Conservation (phyloP, 2,888 invertebrate genomes). For the Plagodis dolabraria region DNA sequence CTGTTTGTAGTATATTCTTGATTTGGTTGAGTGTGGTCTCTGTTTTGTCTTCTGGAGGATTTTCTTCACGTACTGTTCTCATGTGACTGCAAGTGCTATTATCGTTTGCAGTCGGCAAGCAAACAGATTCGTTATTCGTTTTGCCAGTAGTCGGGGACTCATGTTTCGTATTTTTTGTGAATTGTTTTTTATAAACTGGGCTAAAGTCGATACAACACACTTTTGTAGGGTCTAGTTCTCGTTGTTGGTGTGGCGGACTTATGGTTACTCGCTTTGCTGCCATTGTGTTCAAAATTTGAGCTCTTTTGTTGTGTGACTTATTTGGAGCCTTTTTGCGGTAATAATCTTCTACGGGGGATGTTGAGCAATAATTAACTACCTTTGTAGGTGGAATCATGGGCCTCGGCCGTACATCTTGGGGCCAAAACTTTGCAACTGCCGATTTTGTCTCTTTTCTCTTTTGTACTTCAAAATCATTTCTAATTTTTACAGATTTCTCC, state of each 20-base stretch:
- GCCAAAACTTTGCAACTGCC: constrained; percentile 42
- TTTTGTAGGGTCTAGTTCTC: constrained; percentile 42
- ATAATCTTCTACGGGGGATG: constrained; percentile 20
- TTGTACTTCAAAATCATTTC: constrained; percentile 39
- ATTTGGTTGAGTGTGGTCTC: constrained; percentile 69
- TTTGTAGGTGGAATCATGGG: constrained; percentile 10
- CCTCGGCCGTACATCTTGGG: constrained; percentile 48
- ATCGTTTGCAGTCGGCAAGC: constrained; percentile 37
- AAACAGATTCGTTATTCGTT: constrained; percentile 50
- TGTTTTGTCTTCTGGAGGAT: constrained; percentile 53
- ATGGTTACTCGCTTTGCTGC: constrained; percentile 27
- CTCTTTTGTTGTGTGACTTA: constrained; percentile 26
- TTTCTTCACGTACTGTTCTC: constrained; percentile 22
- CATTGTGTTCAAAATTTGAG: constrained; percentile 28
- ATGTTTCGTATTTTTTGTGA: constrained; percentile 5
- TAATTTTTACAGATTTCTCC: constrained; percentile 53
- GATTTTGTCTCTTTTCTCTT: constrained; percentile 43
- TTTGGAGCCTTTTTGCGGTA: constrained; percentile 24
- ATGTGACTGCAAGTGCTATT: neutral
- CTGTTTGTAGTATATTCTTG: constrained; percentile 68
- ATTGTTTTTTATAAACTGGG: constrained; percentile 51
- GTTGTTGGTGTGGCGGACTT: constrained; percentile 29
- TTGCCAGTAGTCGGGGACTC: constrained; percentile 26
- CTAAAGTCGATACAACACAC: constrained; percentile 58
- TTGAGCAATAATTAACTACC: constrained; percentile 41